Percentiles rank a stretch among this genome's conserved stretches.
Conservation (phyloP, 2,797 vertebrate genomes). For the Micropoecilia bifurca region DNA sequence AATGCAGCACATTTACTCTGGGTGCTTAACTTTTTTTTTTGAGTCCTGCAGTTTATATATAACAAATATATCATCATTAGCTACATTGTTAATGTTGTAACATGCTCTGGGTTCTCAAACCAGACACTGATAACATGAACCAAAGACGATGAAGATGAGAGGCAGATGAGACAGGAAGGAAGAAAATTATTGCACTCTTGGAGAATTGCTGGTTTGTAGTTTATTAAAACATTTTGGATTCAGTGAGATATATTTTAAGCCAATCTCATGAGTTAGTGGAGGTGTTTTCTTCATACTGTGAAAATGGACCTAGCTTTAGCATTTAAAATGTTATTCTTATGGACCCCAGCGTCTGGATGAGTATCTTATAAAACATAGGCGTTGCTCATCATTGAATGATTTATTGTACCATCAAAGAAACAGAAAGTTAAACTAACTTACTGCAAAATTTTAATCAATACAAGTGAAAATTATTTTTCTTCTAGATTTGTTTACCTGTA, state of each 20-base stretch:
- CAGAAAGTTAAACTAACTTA: background rate
- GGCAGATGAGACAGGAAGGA: background rate
- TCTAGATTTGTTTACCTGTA: background rate
- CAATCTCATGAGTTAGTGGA: background rate
- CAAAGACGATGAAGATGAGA: background rate
- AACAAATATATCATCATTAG: background rate
- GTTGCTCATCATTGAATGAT: conserved; percentile 17
- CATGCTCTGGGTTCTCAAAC: background rate
- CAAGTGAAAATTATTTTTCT: background rate
- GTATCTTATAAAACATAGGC: background rate
- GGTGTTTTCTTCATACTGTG: background rate
- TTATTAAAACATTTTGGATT: background rate
- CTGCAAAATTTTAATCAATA: background rate
- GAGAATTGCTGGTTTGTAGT: background rate
- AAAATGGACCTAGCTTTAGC: background rate
- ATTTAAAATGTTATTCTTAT: background rate
- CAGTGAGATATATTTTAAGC: background rate
- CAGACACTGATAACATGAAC: background rate
- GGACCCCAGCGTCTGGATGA: background rate
- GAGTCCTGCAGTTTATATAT: background rate
- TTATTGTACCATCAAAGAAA: conserved; percentile 17
- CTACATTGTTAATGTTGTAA: background rate
- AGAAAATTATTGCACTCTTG: background rate
- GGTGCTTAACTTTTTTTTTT: background rate
- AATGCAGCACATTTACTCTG: background rate